Conservation (phyloP, 2,113 vertebrate genomes). For the Erinaceus europaeus region DNA sequence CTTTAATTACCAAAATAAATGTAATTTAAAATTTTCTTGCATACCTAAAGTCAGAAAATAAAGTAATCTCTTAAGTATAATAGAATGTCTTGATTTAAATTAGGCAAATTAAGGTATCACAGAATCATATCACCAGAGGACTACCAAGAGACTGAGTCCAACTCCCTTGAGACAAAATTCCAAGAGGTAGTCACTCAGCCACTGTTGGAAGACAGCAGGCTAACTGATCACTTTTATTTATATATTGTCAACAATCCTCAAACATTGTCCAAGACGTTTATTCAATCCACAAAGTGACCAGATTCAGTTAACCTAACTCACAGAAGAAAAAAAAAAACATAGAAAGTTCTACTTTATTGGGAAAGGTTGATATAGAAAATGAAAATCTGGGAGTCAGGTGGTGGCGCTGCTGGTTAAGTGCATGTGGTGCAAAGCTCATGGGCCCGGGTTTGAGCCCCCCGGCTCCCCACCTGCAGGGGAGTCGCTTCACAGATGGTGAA, state of each 20-base stretch:
- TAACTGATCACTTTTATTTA: neutral
- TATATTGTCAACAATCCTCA: constrained; percentile 23
- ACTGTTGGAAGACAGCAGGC: neutral
- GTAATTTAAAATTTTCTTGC: constrained; percentile 40
- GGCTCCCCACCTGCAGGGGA: too few species aligned
- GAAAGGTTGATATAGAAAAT: neutral
- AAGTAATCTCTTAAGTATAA: constrained; percentile 45
- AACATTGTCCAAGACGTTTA: neutral
- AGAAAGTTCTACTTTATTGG: neutral
- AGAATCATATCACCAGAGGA: neutral
- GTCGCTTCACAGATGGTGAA: too few species aligned
- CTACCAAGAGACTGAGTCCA: neutral
- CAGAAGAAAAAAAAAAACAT: constrained; percentile 21
- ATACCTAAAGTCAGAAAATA: constrained; percentile 58
- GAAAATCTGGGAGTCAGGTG: too few species aligned
- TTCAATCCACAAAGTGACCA: neutral
- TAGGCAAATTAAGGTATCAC: neutral
- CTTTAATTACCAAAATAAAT: constrained; percentile 65
- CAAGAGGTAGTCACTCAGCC: neutral
- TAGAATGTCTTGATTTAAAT: constrained; percentile 23
- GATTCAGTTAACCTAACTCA: neutral
- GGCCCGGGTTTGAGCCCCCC: too few species aligned
- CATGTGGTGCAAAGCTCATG: too few species aligned
- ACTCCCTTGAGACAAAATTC: neutral
- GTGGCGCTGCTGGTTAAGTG: too few species aligned